Evolutionary conservation across 2,888 invertebrate species (phyloP), one percentile per base, ranked within the genome.

Genomic region (Anorthoa munda): DNA sequence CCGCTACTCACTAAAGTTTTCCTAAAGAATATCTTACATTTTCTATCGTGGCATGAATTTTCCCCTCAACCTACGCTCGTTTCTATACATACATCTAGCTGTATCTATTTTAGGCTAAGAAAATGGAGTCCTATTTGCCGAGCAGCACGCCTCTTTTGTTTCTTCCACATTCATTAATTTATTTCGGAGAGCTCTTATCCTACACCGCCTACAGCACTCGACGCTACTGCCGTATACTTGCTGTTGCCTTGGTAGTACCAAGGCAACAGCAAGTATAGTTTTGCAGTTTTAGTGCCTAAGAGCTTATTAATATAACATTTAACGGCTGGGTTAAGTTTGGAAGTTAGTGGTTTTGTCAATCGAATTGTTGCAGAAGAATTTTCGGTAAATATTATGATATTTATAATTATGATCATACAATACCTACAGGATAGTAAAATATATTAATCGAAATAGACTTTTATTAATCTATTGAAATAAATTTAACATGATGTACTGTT

Each of bases 111-210:
- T 71, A 64, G 68, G 66, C 60, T 68, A 53, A 82, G 53, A 85
- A 70, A 85, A 84, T 77, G 64, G 72, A 69, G 71, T 61, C 71
- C 85, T 67, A 84, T 84, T 84, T 83, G 72, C 83, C 70, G 18
- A 68, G 76, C 76, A n/a, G 66, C 68, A 76, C 60, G 66, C 71
- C 77, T 82, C 83, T 85, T 85, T 84, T 84, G 83, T 84, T 74
- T 82, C 77, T 79, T 75, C 77, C 72, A 84, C 85, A 77, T 84
- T 84, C 83, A 85, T 83, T 85, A 83, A 85, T 83, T 82, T 85
- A 72, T 70, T 65, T 70, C 26, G 26, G 77, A 48, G 39, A 67
- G 82, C 82, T 82, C 82, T 83, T 68, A 75, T 74, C 72, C 69
- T 55, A 15, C 70, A 31, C 51, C 50, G 48, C 56, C 50, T 66